phyloP scores from a whole-genome alignment of 2,113 vertebrate species.

The Pygoscelis adeliae region DNA sequence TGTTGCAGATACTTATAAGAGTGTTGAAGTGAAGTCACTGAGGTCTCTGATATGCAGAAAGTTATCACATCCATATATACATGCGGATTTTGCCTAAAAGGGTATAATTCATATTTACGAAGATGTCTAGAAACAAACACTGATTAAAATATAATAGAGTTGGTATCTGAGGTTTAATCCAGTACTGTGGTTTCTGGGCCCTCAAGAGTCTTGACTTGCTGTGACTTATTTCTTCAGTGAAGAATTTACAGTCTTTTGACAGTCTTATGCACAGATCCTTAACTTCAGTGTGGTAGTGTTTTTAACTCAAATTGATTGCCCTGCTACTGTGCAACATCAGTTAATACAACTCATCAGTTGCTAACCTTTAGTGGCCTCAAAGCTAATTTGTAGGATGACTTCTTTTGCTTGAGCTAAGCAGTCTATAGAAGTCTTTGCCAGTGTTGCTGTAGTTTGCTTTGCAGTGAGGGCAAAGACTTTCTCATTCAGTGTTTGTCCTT shows the following conservation, averaged over 20 bases:
- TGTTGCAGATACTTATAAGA: not conserved
- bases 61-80: not conserved
- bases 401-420: not conserved
- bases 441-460: not conserved
- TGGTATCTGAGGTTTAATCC: not conserved
- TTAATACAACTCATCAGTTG: not conserved
- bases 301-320: not conserved
- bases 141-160: not conserved
- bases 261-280: not conserved
- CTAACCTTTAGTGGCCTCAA: not conserved
- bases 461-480: not conserved
- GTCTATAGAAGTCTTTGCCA: not conserved
- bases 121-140: not conserved
- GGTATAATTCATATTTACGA: not conserved
- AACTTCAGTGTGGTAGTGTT: not conserved
- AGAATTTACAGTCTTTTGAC: not conserved
- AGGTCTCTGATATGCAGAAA: not conserved
- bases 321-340: not conserved
- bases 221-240: not conserved
- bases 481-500: not conserved
- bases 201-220: not conserved
- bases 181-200: not conserved
- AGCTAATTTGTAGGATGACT: not conserved
- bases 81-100: not conserved
- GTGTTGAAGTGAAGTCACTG: constrained; percentile 1